These are phyloP conservation scores for Euborellia annulipes DNA, from an alignment of 1,140 invertebrate genomes.

Conservation along the genomic window DNA sequence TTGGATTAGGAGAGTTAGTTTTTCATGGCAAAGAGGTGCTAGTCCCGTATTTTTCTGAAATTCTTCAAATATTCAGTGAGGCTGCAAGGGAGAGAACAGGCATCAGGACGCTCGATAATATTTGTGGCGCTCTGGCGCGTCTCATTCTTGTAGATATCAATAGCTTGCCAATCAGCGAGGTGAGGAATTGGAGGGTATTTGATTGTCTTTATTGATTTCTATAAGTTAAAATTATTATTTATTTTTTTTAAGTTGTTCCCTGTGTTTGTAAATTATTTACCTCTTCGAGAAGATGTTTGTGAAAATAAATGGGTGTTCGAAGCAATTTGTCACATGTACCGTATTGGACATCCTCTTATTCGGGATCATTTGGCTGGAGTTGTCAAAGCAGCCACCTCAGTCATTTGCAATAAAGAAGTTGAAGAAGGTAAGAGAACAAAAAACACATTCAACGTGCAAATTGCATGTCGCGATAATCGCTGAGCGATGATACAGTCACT, in stretches of 20 bases:
- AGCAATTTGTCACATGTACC: too few relatives aligned
- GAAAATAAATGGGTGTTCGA: too few relatives aligned
- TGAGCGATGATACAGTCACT: too few relatives aligned
- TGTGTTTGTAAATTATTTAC: constrained; percentile 50
- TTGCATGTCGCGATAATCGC: too few relatives aligned
- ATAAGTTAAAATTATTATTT: constrained; percentile 8
- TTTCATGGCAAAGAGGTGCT: constrained; percentile 41
- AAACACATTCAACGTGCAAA: too few relatives aligned
- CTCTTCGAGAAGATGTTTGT: constrained; percentile 54
- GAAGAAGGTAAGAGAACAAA: too few relatives aligned
- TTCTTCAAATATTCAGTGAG: constrained; percentile 47
- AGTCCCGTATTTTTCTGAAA: constrained; percentile 40
- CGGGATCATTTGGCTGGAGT: too few relatives aligned
- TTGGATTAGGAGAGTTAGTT: constrained; percentile 56
- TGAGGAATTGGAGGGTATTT: constrained; percentile 19
- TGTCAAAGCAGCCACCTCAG: too few relatives aligned
- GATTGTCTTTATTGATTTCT: constrained; percentile 5
- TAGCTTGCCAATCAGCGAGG: constrained; percentile 45
- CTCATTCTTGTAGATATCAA: constrained; percentile 47
- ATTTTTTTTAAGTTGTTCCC: constrained; percentile 42
- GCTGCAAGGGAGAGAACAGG: constrained; percentile 43
- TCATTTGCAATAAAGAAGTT: too few relatives aligned
- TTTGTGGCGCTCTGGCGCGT: constrained; percentile 58
- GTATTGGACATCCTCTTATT: too few relatives aligned
- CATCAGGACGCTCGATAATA: constrained; percentile 50